Evolutionary conservation across 1,140 invertebrate genomes (phyloP), one percentile per base, ranked within the genome.

Genomic region (Aphaenogaster ashmeadi): DNA sequence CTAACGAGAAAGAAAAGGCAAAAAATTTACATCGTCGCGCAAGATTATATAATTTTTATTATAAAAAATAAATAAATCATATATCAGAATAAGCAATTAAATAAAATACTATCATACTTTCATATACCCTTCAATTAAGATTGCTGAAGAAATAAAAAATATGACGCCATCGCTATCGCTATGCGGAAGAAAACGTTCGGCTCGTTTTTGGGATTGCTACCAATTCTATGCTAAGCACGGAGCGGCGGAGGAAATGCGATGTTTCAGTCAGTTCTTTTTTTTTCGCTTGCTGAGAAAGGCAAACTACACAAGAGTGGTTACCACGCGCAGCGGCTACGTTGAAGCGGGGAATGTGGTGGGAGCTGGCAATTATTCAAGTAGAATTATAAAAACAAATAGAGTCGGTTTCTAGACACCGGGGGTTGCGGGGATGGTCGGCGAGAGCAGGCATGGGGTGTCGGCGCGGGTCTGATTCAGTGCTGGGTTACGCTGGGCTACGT

Each of bases 361-460:
- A 62, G 87, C 72, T 86, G 88, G 92, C 90, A 93, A 93, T 93
- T 93, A 93, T 92, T 93, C 92, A 90, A 93, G 89, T 90, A 89
- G 92, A 93, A 93, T 93, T 92, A 93, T 93, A 93, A 93, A 93
- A 93, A 93, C 92, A 93, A 93, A 93, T 93, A 92, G 92, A 88
- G 87, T 90, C 79, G 87, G 87, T 90, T 91, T 91, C 90, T 88
- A 71, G 81, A 75, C 85, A 66, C 66, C 44, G 69, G 54, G 84
- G 74, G 72, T 36, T 50, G 75, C 80, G 71, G 77, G 84, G 89
- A 77, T 80, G 84, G 91, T 62, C 58, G 56, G 67, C 60, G 72
- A 87, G 81, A 54, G 71, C 56, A 80, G 75, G 77, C 74, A 88
- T 72, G 87, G 90, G 88, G 71, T 64, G 90, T 79, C 86, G 87